Conservation (phyloP, 2,113 vertebrate species). For the Archocentrus centrarchus region DNA sequence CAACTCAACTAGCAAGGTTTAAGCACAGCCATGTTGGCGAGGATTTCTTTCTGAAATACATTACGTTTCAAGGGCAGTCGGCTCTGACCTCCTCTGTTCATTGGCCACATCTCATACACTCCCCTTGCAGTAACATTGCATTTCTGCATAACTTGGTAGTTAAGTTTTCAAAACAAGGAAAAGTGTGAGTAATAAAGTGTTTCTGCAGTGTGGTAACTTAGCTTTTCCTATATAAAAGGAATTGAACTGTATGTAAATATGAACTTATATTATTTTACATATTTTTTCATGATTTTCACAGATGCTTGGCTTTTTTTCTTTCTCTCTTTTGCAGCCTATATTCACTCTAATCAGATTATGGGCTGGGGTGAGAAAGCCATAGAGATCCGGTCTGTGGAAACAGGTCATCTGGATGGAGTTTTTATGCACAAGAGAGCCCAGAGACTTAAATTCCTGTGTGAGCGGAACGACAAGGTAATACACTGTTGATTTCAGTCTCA, state of each 20-base stretch:
- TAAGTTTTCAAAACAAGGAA: background rate
- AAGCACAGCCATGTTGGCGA: background rate
- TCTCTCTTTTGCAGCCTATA: slow-evolving; percentile 90
- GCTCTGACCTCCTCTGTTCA: background rate
- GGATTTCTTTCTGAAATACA: background rate
- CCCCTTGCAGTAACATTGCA: background rate
- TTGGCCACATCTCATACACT: too few relatives aligned
- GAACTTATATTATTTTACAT: background rate
- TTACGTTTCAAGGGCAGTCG: background rate
- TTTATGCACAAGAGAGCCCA: slow-evolving; percentile 99
- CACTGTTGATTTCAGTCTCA: background rate
- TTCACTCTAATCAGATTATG: slow-evolving; percentile 99
- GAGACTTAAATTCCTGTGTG: slow-evolving; percentile 98
- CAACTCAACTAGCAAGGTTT: background rate
- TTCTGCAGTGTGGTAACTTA: background rate
- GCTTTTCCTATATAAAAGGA: background rate
- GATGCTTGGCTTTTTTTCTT: background rate
- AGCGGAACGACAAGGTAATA: slow-evolving; percentile 98
- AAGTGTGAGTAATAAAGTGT: background rate
- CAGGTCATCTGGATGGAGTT: slow-evolving; percentile 97
- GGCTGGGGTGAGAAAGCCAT: slow-evolving; percentile 99
- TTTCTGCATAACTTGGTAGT: background rate
- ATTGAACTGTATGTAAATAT: background rate
- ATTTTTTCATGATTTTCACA: background rate
- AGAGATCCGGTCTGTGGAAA: slow-evolving; percentile 99